These are phyloP conservation scores for Psammodynastes pulverulentus DNA, from an alignment of 2,113 vertebrate genomes.

Conservation along the genomic window DNA sequence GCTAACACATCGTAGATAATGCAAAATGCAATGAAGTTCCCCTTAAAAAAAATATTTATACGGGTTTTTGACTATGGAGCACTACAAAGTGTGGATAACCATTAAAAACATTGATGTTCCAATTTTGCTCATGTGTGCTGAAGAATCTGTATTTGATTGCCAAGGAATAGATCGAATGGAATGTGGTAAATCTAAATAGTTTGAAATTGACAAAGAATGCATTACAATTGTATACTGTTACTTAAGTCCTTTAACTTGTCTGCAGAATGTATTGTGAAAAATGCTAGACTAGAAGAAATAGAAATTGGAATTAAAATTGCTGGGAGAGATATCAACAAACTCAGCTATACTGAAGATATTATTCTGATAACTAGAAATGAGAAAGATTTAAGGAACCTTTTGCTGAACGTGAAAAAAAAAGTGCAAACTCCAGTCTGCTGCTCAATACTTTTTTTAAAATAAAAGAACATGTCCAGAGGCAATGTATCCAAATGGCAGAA, in stretches of 20 bases:
- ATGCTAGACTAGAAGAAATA: neutral
- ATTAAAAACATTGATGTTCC: neutral
- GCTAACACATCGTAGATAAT: neutral
- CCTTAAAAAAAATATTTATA: neutral
- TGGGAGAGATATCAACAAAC: neutral
- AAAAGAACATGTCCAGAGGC: neutral
- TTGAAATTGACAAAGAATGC: neutral
- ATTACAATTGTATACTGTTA: neutral
- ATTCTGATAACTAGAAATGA: neutral
- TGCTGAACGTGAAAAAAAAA: neutral
- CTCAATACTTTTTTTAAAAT: neutral
- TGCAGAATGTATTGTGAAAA: neutral
- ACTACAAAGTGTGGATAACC: neutral
- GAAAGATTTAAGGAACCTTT: neutral
- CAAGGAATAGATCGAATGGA: neutral
- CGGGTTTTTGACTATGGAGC: neutral
- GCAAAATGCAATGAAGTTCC: neutral
- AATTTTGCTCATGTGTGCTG: neutral
- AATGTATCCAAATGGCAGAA: neutral
- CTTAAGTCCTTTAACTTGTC: neutral
- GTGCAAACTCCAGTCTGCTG: neutral
- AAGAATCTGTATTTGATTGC: neutral
- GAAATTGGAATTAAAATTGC: neutral
- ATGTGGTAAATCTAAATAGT: neutral
- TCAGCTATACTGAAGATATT: neutral